These are phyloP conservation scores for Eolophus roseicapilla DNA, from an alignment of 2,113 vertebrate genomes.

Conservation along the genomic window DNA sequence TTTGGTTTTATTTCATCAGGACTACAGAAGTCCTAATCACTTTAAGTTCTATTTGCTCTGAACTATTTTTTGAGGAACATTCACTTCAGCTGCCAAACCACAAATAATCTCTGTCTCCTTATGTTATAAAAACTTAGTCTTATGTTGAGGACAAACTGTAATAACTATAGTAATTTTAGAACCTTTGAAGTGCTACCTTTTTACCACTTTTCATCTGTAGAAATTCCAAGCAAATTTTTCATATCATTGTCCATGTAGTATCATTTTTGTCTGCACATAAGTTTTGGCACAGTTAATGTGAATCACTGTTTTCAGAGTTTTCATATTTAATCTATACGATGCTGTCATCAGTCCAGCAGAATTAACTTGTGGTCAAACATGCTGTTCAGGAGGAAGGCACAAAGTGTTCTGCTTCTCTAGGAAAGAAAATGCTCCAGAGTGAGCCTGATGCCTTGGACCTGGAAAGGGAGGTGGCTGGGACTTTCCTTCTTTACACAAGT, in stretches of 20 bases:
- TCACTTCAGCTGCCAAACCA: conserved; percentile 1
- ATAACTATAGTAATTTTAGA: not conserved
- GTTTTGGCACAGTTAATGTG: not conserved
- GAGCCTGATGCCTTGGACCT: not conserved
- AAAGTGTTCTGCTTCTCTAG: not conserved
- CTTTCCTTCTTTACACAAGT: not conserved
- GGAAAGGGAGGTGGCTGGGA: not conserved
- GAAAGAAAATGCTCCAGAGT: not conserved
- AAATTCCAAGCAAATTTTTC: not conserved
- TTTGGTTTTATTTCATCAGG: not conserved
- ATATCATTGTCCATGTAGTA: not conserved
- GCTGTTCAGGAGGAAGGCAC: not conserved
- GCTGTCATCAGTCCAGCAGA: not conserved
- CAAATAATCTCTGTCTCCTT: not conserved
- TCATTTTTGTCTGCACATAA: not conserved
- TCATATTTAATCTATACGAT: not conserved
- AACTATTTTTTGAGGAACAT: not conserved
- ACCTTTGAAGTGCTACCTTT: not conserved
- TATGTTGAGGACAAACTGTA: not conserved
- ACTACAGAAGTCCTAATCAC: not conserved
- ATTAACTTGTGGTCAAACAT: not conserved
- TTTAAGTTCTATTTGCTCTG: not conserved
- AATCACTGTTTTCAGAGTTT: not conserved
- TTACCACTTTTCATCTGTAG: not conserved
- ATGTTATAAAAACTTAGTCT: not conserved